Conservation (phyloP, 2,888 invertebrate genomes). For the Crioceris asparagi region DNA sequence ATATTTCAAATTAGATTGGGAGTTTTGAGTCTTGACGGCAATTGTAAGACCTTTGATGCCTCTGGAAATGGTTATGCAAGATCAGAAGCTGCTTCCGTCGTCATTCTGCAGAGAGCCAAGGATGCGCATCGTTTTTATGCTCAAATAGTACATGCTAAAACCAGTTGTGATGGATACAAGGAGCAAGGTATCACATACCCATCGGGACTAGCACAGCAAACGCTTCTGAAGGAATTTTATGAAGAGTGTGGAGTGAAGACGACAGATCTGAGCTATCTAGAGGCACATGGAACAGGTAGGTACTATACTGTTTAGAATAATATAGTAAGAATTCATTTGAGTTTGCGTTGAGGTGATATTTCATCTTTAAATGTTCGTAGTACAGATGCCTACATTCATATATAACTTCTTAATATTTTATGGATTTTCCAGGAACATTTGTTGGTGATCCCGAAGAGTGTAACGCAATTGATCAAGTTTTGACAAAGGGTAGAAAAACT, state of each 20-base stretch:
- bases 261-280: conserved; percentile 60
- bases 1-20: conserved; percentile 42
- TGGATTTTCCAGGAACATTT: conserved; percentile 44
- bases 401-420: background rate
- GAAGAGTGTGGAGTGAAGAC: conserved; percentile 62
- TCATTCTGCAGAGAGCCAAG: conserved; percentile 58
- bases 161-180: conserved; percentile 35
- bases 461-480: conserved; percentile 66
- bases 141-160: conserved; percentile 33
- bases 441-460: conserved; percentile 92
- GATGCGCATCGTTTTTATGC: conserved; percentile 43
- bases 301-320: background rate
- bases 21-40: conserved; percentile 73
- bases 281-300: conserved; percentile 74
- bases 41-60: conserved; percentile 85
- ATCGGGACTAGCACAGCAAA: conserved; percentile 45
- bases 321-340: no score
- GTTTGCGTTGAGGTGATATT: no score
- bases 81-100: conserved; percentile 64
- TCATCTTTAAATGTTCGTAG: background rate
- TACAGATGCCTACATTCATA: background rate
- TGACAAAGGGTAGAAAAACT: conserved; percentile 57
- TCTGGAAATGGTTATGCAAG: conserved; percentile 72
- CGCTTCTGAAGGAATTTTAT: conserved; percentile 53
- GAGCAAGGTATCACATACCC: conserved; percentile 36